A percentile compares a stretch with the other conserved stretches of the same genome.
These are phyloP conservation scores for Glaucidium brasilianum DNA, from an alignment of 2,113 vertebrate genomes.

Conservation along the genomic window DNA sequence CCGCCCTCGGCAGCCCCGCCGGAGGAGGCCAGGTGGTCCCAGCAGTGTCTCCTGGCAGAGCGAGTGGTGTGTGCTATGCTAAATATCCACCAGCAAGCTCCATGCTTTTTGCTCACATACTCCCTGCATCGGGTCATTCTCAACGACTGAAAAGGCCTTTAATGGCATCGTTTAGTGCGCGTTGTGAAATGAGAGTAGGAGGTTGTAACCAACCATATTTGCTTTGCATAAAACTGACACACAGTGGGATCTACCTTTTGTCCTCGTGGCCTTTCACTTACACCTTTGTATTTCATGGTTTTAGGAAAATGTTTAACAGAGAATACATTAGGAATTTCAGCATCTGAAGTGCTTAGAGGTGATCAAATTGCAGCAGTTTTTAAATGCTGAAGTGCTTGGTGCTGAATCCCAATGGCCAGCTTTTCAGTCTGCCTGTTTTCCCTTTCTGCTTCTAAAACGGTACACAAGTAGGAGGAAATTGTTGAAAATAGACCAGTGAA, in stretches of 20 bases:
- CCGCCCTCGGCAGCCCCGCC: accelerated
- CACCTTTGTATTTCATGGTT: accelerated
- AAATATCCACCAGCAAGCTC: too few relatives aligned
- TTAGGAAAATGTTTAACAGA: background rate
- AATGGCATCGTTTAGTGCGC: background rate
- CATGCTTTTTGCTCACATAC: accelerated
- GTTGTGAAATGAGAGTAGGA: background rate
- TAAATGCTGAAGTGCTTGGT: background rate
- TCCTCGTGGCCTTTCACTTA: background rate
- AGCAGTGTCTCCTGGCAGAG: background rate
- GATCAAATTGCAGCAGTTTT: background rate
- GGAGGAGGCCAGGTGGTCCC: accelerated
- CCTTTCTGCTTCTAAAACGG: background rate
- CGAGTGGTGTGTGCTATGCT: accelerated
- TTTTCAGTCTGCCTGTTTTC: background rate
- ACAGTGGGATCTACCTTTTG: background rate
- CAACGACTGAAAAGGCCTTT: accelerated
- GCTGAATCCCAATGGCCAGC: background rate
- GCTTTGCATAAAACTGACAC: background rate
- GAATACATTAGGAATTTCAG: background rate
- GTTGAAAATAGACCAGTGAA: background rate
- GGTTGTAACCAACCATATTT: background rate
- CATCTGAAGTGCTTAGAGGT: background rate
- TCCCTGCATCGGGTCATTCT: accelerated
- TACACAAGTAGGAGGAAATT: background rate